A percentile compares a stretch with the other conserved stretches of the same genome.
These are phyloP conservation scores for Umimayanthus chanpuru DNA, from an alignment of 92 coral and sea anemone species.

Conservation along the genomic window DNA sequence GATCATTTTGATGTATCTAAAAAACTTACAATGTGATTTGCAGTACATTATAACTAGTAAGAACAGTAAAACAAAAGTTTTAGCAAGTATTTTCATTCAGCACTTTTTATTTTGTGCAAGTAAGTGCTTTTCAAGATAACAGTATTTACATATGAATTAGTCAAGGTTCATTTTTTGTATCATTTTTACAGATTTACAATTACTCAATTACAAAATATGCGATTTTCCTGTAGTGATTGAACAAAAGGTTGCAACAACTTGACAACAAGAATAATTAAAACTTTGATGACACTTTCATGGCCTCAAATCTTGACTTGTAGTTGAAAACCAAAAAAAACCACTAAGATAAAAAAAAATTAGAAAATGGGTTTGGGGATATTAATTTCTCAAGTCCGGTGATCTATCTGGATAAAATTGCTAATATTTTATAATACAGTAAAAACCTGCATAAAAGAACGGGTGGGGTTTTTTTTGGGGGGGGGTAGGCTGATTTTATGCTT, in stretches of 20 bases:
- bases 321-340: neutral
- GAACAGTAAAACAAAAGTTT: constrained; percentile 9
- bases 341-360: neutral
- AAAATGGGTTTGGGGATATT: neutral
- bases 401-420: constrained; percentile 5
- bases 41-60: neutral
- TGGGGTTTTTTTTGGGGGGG: neutral
- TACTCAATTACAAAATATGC: neutral
- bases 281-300: neutral
- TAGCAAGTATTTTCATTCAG: neutral
- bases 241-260: neutral
- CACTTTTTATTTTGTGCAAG: neutral
- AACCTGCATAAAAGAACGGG: too few relatives aligned
- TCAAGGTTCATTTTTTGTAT: neutral
- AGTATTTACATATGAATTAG: neutral
- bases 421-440: neutral
- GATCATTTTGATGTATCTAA: neutral
- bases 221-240: neutral
- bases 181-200: neutral
- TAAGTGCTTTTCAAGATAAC: constrained; percentile 1
- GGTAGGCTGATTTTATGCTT: too few relatives aligned
- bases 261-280: neutral
- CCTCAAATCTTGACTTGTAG: neutral
- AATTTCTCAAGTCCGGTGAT: neutral
- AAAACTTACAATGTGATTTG: neutral